Evolutionary conservation across 2,888 invertebrate species (phyloP).

Genomic region (Perizoma affinitatum): DNA sequence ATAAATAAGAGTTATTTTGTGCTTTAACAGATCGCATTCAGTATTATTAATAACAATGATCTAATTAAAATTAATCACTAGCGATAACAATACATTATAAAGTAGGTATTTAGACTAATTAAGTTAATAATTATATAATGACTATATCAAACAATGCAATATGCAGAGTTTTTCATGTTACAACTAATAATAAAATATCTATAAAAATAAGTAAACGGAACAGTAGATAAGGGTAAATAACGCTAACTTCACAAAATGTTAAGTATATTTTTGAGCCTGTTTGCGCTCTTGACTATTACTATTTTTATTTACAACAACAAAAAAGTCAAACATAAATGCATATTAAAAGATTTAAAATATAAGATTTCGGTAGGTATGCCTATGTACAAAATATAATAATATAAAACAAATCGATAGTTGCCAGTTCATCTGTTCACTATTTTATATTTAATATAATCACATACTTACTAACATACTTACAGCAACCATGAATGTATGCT

Average conservation of each 20-base stretch:
- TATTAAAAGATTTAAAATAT: neutral
- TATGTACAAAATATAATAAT: neutral
- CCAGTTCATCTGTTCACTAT: neutral
- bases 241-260: neutral
- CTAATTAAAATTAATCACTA: conserved; percentile 7
- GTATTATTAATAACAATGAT: conserved; percentile 4
- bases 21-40: neutral
- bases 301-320: conserved; percentile 6
- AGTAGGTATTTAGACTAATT: no score
- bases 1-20: no score
- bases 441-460: no score
- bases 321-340: conserved; percentile 16
- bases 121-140: conserved; percentile 18
- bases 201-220: neutral
- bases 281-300: neutral
- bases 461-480: no score
- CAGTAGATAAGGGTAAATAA: conserved; percentile 2
- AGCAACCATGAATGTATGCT: no score
- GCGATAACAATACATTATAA: neutral
- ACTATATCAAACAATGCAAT: conserved; percentile 21
- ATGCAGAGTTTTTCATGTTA: neutral
- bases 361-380: neutral
- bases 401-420: neutral
- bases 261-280: neutral
- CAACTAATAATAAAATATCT: neutral